Percentiles rank a stretch among this genome's conserved stretches.
These are phyloP conservation scores for Hirundo rustica DNA, from an alignment of 2,797 vertebrate genomes.

Conservation along the genomic window DNA sequence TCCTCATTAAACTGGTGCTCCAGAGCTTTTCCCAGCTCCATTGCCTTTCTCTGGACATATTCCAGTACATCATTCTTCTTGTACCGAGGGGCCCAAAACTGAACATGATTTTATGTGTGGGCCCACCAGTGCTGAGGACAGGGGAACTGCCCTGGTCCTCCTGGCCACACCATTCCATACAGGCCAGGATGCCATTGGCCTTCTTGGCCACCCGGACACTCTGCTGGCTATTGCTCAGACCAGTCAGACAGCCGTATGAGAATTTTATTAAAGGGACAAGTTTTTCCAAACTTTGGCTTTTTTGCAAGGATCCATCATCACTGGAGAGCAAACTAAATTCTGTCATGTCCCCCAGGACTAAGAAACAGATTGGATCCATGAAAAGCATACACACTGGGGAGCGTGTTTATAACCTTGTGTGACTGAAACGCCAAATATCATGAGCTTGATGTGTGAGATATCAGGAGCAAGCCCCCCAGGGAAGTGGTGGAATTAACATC, in stretches of 20 bases:
- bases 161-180: neutral
- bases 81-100: accelerated
- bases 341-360: accelerated
- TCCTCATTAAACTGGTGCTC: neutral
- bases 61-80: neutral
- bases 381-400: accelerated
- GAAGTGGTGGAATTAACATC: neutral
- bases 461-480: neutral
- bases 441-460: accelerated
- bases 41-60: accelerated
- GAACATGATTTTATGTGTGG: accelerated
- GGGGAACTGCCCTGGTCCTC: accelerated
- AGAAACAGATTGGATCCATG: neutral
- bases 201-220: neutral
- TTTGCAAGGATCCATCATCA: neutral
- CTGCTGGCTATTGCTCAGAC: neutral
- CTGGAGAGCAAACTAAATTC: neutral
- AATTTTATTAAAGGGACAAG: neutral
- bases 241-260: neutral
- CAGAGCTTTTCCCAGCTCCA: neutral
- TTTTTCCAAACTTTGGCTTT: neutral
- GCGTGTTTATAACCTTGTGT: neutral
- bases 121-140: neutral
- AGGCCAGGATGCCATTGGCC: neutral
- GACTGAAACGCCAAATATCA: neutral